These are phyloP conservation scores for Urechis unicinctus DNA, from an alignment of 2,888 invertebrate genomes.

Conservation along the genomic window DNA sequence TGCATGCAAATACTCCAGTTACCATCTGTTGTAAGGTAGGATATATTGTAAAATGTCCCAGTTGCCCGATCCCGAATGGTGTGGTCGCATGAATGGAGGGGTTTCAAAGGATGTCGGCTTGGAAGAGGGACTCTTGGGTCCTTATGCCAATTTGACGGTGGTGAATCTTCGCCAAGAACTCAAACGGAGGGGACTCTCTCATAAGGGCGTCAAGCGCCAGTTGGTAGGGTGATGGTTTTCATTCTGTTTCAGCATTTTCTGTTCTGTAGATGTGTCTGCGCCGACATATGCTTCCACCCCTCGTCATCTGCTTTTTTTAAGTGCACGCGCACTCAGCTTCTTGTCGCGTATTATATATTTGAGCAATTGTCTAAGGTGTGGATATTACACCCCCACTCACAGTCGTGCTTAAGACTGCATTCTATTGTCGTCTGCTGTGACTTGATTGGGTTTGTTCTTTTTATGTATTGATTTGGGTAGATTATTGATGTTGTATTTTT, in stretches of 20 bases:
- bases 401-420: too few species aligned
- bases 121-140: background rate
- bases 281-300: background rate
- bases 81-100: too few species aligned
- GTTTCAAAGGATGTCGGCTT: background rate
- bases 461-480: too few species aligned
- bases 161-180: constrained; percentile 4
- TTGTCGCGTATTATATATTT: too few species aligned
- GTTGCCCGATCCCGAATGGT: too few species aligned
- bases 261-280: background rate
- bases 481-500: too few species aligned
- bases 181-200: constrained; percentile 6
- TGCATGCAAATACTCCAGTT: background rate
- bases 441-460: too few species aligned
- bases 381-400: too few species aligned
- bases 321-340: background rate
- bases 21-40: background rate
- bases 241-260: background rate
- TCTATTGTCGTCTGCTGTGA: too few species aligned
- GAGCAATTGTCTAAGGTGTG: too few species aligned
- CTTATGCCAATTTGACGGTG: background rate
- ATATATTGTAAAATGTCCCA: background rate
- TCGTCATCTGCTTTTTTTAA: background rate
- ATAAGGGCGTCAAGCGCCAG: background rate
- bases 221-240: background rate